Base-by-base conservation (phyloP, 2,888 invertebrate genomes). In the Caenorhabditis sp. region DNA sequence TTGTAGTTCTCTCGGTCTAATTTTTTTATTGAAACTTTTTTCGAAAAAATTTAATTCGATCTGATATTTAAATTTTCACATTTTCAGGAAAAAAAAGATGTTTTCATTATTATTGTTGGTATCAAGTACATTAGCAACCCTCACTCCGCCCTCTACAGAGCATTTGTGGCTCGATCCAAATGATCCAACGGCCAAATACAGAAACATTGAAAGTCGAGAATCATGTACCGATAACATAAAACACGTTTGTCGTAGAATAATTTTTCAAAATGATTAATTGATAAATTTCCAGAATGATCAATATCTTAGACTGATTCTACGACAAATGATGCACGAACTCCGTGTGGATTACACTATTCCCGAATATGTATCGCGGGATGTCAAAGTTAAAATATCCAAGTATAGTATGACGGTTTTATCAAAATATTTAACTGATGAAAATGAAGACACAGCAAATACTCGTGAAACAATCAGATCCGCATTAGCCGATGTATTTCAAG, bases 91-190 rank as follows among this genome's bases (percentile, higher is more conserved):
- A 17, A 57, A n/a, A 26, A 8, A 6, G 27, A 3, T 23, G 3
- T 26, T 57, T 26, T 27, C 26, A 1, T n/a, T 27, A 57, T 23
- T 31, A 3, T 26, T 60, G 50, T 8, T 64, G 5, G 21, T 69
- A 26, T 36, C 37, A 51, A 21, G 31, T 31, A 10, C 10, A 10
- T 14, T 17, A 3, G 43, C 8, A 3, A 43, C 10, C 14, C 43
- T 43, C 3, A 43, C 43, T 17, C 43, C 43, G 3, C 43, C 43
- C 3, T 43, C 21, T 53, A 51, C 31, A 14, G 63, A 59, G 57
- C 37, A 57, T 27, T 36, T 55, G 5, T 72, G 72, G 72, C 58
- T 36, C n/a, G 72, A 72, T 26, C 72, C 72, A 5, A 72, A 72
- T 24, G 65, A 72, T 50, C 72, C 72, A n/a, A 68, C 65, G 3